Evolutionary conservation across 1,140 invertebrate genomes (phyloP).

Genomic region (Trachelipus rathkii): DNA sequence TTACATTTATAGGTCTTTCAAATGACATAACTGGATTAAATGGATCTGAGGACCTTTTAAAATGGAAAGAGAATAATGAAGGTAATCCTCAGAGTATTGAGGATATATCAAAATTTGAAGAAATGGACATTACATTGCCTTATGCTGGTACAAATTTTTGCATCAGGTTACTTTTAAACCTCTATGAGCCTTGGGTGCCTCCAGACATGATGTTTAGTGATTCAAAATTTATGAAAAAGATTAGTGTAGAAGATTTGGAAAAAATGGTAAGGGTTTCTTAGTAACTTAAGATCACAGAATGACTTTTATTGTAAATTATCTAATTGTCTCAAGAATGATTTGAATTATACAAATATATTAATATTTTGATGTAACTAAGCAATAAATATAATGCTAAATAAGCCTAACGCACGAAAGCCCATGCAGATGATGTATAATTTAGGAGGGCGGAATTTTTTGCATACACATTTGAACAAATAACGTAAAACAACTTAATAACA

Average conservation of each 20-base stretch:
- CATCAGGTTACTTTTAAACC: neutral
- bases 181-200: neutral
- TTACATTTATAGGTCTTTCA: neutral
- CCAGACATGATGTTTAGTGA: conserved; percentile 4
- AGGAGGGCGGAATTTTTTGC: too few relatives aligned
- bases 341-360: too few relatives aligned
- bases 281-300: too few relatives aligned
- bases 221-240: neutral
- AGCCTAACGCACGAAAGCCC: too few relatives aligned
- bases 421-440: too few relatives aligned
- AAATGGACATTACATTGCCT: neutral
- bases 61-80: neutral
- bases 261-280: neutral
- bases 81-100: too few relatives aligned
- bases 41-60: neutral
- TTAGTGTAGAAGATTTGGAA: conserved; percentile 2
- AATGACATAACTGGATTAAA: neutral
- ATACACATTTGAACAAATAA: too few relatives aligned
- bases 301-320: too few relatives aligned
- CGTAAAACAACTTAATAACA: too few relatives aligned
- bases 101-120: neutral
- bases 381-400: too few relatives aligned
- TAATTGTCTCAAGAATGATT: too few relatives aligned
- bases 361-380: too few relatives aligned
- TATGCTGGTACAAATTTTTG: neutral